Evolutionary conservation across 1,140 invertebrate genomes (phyloP), one percentile per base, ranked within the genome.

Genomic region (Trachelipus rathkii): DNA sequence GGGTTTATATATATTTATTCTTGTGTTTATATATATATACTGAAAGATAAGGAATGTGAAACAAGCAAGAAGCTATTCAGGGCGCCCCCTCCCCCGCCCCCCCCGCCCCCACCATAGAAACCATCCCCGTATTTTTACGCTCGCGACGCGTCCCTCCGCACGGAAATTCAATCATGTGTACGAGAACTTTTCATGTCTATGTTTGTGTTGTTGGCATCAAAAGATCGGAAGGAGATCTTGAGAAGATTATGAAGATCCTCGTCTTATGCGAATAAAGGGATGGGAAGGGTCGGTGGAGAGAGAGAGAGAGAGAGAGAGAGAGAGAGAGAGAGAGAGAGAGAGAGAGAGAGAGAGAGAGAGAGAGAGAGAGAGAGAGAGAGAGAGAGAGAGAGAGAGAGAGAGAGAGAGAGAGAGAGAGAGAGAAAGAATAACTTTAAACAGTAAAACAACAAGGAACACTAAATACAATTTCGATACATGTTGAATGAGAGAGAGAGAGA

Each of bases 151-250:
- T 19, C 19, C 50, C 19, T 60, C 50, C 50, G 19, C 50, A 19
- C 11, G 50, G 50, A 60, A 60, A 60, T 60, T 60, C 50, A 60
- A 60, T 60, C 50, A 60, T 60, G 50, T 60, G 11, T 60, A 19
- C 50, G 33, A 60, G 50, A 60, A 60, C 11, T 60, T 60, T 60
- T 60, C 50, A 15, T 60, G 11, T 19, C 50, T 60, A 19, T 60
- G 50, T 60, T 60, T 60, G 50, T 60, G 50, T 60, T 60, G 50
- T 13, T 60, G 50, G 50, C 50, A 60, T 60, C 50, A 60, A 60
- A 60, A 60, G 50, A 60, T 60, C 50, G 50, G 8, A 60, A 60
- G 50, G 11, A 60, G 50, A 60, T 60, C 50, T 60, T 19, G 50
- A 60, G 11, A 13, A 60, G 50, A 60, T 60, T 60, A 60, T 60